Evolutionary conservation across 2,888 invertebrate species (phyloP), one percentile per base, ranked within the genome.

Genomic region (Zootermopsis nevadensis): DNA sequence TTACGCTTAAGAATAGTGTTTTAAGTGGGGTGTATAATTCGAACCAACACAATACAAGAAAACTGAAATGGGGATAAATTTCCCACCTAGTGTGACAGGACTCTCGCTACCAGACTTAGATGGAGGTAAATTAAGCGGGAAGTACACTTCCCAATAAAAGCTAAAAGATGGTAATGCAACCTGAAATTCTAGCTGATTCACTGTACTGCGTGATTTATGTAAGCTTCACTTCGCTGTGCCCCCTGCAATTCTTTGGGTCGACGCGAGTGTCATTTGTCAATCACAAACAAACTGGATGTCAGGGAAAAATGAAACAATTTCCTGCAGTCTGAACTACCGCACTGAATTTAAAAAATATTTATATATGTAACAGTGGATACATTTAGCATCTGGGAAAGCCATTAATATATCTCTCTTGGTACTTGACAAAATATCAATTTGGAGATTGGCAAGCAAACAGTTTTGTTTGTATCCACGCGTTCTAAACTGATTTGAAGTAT

Each of bases 231-330:
- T 48, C 48, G 7, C 42, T 48, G 42, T 74, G 33, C 38, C 27
- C 72, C 35, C 35, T 33, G 35, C 48, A 60, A 27, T 42, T 76
- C 27, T 76, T 76, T 76, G 38, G 38, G 48, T 12, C 42, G 76
- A 42, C 76, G 27, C 76, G 38, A 76, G 76, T 48, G 76, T 76
- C 76, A 76, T 76, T 76, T 76, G 76, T 76, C 76, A 76, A 76
- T 76, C 76, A 76, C n/a, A 60, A 60, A 60, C 60, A 60, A 60
- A 60, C 60, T 60, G 60, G 60, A 27, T 60, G 60, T 60, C 60
- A 60, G 60, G n/a, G n/a, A 4, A 27, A n/a, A 60, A 60, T 27
- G 60, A 60, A 60, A 60, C 60, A 60, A 60, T 60, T 60, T 60
- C 60, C 60, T 60, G n/a, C 12, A 60, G 60, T n/a, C 60, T 60